These are phyloP conservation scores for Sinella curviseta DNA, from an alignment of 1,140 invertebrate genomes.

Conservation along the genomic window DNA sequence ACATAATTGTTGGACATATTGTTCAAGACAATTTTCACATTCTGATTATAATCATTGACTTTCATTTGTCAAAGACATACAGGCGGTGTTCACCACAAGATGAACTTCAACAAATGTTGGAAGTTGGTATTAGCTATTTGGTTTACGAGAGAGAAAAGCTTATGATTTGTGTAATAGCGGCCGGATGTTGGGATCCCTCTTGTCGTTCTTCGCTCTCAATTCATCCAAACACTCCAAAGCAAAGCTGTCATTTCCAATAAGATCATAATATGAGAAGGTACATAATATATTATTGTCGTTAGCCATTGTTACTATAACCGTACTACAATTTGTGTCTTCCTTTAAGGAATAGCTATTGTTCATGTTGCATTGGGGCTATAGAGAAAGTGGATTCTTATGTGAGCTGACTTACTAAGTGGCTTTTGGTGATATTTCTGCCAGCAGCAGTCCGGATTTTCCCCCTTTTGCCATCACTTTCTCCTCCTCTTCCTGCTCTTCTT, in stretches of 20 bases:
- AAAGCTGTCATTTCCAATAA: no score
- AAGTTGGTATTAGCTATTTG: not conserved
- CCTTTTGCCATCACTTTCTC: not conserved
- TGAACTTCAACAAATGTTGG: not conserved
- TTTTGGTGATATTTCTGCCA: not conserved
- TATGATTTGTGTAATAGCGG: not conserved
- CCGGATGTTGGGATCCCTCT: not conserved
- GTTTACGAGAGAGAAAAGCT: not conserved
- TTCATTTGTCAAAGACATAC: no score
- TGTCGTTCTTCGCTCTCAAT: not conserved
- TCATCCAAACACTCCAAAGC: no score
- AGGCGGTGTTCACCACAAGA: no score
- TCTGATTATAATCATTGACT: not conserved
- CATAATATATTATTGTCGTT: no score
- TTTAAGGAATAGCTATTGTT: not conserved
- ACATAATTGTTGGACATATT: not conserved
- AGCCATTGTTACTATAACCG: no score
- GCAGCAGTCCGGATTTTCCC: not conserved
- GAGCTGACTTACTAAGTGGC: conserved; percentile 11
- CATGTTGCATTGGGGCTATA: not conserved
- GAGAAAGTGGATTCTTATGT: conserved; percentile 10
- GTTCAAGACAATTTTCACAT: not conserved
- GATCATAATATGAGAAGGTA: no score
- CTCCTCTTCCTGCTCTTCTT: not conserved
- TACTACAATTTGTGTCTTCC: not conserved